Evolutionary conservation across 35 echinoderm and acorn worm species (phyloP), one percentile per base, ranked within the genome.

Genomic region (Chiridota heheva): DNA sequence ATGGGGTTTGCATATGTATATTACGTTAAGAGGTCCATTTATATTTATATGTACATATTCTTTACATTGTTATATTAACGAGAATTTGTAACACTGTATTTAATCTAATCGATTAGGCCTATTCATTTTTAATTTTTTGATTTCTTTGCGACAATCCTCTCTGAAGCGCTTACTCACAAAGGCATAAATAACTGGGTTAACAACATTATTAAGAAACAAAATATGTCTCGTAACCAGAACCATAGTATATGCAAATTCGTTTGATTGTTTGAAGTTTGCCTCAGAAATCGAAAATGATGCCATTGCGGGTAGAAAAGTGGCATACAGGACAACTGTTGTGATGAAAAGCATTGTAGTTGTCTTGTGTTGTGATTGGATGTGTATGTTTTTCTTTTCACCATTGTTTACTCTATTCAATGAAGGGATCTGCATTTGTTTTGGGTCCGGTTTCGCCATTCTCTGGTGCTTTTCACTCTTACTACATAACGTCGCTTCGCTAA

Each of bases 161-260:
- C 65, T 24, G 42, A 69, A 69, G 12, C 65, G 30, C 35, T 39
- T 33, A 34, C 42, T 69, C 30, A 69, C 65, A 40, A 69, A 69
- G 36, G 65, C 65, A 38, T 69, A 69, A 34, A 69, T 69, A 4
- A 69, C 65, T 31, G 65, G 65, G n/a, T 69, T 69, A 13, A 69
- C 37, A 18, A 39, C 65, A 69, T 69, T 69, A 39, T 69, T 69
- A 69, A 69, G 5, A 69, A 69, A 69, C 6, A 69, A 10, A 17
- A 29, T 8, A 38, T 69, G 42, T 10, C 18, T n/a, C 6, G 33
- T 39, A 5, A 69, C 18, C 5, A 69, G 36, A 0, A 69, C n/a
- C 35, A 69, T 10, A 7, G 31, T 38, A n/a, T 34, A 39, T n/a
- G 25, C 25, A 15, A 69, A 40, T 18, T 33, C 33, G 42, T 39